Evolutionary conservation across 2,888 invertebrate genomes (phyloP).

Genomic region (Pherbina coryleti): DNA sequence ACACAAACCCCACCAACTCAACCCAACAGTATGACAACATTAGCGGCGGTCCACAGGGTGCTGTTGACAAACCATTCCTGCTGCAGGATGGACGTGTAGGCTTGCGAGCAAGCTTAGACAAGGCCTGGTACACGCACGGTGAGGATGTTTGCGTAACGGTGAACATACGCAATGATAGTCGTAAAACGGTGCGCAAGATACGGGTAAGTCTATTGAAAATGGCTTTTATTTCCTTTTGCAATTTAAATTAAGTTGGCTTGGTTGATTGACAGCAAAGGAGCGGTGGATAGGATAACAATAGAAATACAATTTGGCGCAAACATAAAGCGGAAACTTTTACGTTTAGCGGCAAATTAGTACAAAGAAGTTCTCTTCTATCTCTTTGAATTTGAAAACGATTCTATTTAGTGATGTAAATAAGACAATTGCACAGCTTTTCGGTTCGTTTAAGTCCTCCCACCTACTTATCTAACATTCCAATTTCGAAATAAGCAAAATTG

Average conservation of each 20-base stretch:
- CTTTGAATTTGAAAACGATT: too few species aligned
- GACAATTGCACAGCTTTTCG: too few species aligned
- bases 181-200: slow-evolving; percentile 85
- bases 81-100: slow-evolving; percentile 86
- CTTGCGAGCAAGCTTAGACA: slow-evolving; percentile 84
- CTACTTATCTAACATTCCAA: too few species aligned
- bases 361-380: too few species aligned
- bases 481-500: too few species aligned
- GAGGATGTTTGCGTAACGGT: slow-evolving; percentile 83
- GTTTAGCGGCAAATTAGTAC: too few species aligned
- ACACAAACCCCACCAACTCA: neutral
- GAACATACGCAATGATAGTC: slow-evolving; percentile 83
- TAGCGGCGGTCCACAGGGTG: slow-evolving; percentile 76
- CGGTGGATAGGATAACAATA: too few species aligned
- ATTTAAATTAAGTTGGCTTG: neutral
- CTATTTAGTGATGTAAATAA: too few species aligned
- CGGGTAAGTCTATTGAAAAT: slow-evolving; percentile 74
- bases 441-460: too few species aligned
- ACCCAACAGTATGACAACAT: slow-evolving; percentile 55
- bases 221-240: neutral
- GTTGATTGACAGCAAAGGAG: neutral
- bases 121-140: slow-evolving; percentile 85
- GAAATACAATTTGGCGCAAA: too few species aligned
- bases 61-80: slow-evolving; percentile 86
- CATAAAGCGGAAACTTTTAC: neutral